Evolutionary conservation across 2,113 vertebrate species (phyloP).

Genomic region (Cheirogaleus medius): DNA sequence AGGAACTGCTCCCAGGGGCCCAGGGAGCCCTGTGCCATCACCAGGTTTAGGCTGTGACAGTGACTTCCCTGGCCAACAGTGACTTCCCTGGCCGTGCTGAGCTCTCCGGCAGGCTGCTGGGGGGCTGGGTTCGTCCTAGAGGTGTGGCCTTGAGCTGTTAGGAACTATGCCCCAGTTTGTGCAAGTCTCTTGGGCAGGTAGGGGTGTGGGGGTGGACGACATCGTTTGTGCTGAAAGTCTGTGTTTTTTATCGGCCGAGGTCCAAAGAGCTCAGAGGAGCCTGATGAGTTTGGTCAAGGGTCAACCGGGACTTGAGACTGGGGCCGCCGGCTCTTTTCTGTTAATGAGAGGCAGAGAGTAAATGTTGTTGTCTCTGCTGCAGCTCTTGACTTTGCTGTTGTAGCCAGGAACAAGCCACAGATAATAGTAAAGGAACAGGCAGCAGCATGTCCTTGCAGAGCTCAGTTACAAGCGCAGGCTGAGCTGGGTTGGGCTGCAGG

Average conservation of each 20-base stretch:
- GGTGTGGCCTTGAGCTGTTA: not conserved
- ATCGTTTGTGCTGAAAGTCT: too few relatives aligned
- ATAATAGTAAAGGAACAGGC: accelerated
- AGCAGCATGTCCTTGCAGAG: accelerated
- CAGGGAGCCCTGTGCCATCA: not conserved
- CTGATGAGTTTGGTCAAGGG: not conserved
- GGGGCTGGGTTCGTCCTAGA: not conserved
- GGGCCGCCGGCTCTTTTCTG: not conserved
- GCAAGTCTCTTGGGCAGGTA: too few relatives aligned
- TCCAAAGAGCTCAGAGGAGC: too few relatives aligned
- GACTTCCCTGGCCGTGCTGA: not conserved
- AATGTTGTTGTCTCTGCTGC: not conserved
- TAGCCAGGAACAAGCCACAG: not conserved
- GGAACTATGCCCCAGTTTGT: not conserved
- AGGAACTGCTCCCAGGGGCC: accelerated
- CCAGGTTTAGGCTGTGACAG: not conserved
- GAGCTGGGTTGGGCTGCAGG: not conserved
- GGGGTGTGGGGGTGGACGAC: not conserved
- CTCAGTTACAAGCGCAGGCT: too few relatives aligned
- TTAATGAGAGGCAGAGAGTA: not conserved
- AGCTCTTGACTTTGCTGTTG: not conserved
- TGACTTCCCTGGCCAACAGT: too few relatives aligned
- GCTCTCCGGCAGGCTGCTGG: not conserved
- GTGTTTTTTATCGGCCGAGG: not conserved
- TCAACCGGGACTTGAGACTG: too few relatives aligned